phyloP scores from a whole-genome alignment of 2,888 invertebrate species.

The Chalcis sispes region DNA sequence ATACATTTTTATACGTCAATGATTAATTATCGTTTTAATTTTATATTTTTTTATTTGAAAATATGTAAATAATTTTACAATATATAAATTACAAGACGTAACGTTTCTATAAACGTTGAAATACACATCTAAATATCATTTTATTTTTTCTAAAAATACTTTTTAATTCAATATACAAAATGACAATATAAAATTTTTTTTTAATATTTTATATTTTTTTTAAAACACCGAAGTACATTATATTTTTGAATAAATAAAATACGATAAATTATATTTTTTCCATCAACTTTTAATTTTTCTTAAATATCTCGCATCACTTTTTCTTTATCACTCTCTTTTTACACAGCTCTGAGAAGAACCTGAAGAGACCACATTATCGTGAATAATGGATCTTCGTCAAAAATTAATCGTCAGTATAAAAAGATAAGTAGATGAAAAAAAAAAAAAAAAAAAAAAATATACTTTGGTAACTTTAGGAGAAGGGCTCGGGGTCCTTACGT shows the following conservation, averaged over 20 bases:
- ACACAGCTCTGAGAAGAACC: not conserved
- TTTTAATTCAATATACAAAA: constrained; percentile 14
- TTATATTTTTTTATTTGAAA: constrained; percentile 35
- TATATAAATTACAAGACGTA: constrained; percentile 44
- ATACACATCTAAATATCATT: constrained; percentile 14
- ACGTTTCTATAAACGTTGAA: not conserved
- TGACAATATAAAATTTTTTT: not conserved
- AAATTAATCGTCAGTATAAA: constrained; percentile 38
- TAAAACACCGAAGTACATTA: not conserved
- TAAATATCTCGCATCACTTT: constrained; percentile 5
- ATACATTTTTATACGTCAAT: too few relatives aligned
- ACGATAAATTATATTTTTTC: not conserved
- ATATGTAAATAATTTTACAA: constrained; percentile 39
- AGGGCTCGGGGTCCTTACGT: too few relatives aligned
- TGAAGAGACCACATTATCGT: not conserved
- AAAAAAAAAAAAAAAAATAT: constrained; percentile 35
- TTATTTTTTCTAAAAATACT: constrained; percentile 10
- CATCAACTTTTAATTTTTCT: constrained; percentile 26
- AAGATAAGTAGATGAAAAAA: too few relatives aligned
- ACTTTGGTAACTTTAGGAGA: constrained; percentile 48
- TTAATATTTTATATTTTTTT: not conserved
- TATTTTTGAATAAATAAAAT: constrained; percentile 22
- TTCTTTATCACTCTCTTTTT: not conserved
- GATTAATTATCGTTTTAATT: constrained; percentile 4
- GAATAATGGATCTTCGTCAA: constrained; percentile 5